Conservation (phyloP, 2,113 vertebrate species). For the Scortum barcoo region DNA sequence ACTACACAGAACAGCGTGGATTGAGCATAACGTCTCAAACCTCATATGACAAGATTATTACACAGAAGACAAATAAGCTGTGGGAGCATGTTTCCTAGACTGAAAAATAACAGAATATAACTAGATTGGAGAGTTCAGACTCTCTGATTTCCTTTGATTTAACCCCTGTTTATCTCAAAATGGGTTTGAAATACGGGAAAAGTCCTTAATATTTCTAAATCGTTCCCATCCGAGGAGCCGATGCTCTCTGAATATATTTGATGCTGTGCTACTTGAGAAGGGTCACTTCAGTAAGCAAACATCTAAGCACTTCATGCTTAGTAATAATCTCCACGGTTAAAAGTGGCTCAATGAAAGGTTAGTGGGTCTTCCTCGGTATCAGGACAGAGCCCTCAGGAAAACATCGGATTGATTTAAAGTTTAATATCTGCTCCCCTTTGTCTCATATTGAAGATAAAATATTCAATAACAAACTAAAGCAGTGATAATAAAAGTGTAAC, state of each 20-base stretch:
- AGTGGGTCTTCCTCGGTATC: slow-evolving; percentile 17
- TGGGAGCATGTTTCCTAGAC: not conserved
- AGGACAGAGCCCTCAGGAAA: slow-evolving; percentile 15
- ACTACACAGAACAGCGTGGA: not conserved
- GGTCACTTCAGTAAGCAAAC: slow-evolving; percentile 44
- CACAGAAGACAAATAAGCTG: not conserved
- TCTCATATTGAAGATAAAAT: slow-evolving; percentile 11
- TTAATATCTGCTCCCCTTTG: not conserved
- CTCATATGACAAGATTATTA: not conserved
- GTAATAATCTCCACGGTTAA: slow-evolving; percentile 41
- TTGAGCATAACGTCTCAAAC: not conserved
- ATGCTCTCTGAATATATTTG: slow-evolving; percentile 17
- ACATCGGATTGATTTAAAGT: slow-evolving; percentile 27
- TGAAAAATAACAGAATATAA: slow-evolving; percentile 9
- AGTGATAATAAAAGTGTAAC: not conserved
- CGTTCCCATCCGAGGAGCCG: slow-evolving; percentile 16
- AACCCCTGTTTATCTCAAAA: not conserved
- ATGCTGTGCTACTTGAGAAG: slow-evolving; percentile 26
- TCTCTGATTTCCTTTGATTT: not conserved
- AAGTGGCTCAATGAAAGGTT: slow-evolving; percentile 48
- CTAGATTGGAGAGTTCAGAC: not conserved
- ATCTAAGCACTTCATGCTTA: slow-evolving; percentile 39
- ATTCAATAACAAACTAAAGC: not conserved
- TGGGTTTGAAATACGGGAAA: not conserved
- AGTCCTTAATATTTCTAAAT: not conserved